Base-by-base conservation (phyloP, 2,113 vertebrate genomes). In the Phalacrocorax pelagicus region DNA sequence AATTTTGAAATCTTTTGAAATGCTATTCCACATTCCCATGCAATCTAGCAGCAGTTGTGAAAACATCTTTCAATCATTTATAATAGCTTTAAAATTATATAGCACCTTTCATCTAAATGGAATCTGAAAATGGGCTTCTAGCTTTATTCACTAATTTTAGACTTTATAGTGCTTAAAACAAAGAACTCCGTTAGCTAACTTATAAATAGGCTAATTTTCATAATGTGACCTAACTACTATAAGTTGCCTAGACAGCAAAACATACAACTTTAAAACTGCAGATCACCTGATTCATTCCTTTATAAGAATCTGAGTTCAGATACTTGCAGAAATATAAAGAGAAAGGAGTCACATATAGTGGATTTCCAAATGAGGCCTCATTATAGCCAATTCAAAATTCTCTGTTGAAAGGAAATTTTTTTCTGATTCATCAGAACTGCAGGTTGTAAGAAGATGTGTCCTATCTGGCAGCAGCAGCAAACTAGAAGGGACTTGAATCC, bases 1-100 rank as follows among this genome's bases (percentile, higher is more conserved):
- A 86, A 94, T 92, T 94, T 89, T 91, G 94, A 92, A 89, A 70
- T 87, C 88, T 92, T 89, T 95, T 96, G 70, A 97, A 94, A 95
- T 82, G 46, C 89, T 95, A 79, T 94, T 94, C 88, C 66, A 88
- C 62, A 73, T 89, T 85, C 88, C 66, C 5, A n/a, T 77, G 84
- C 66, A 95, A 95, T 93, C 92, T 88, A 94, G 77, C 80, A 84
- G 92, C 91, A 95, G 91, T 96, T 84, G 73, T 94, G 94, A 94
- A 96, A 94, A 95, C 86, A 94, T 92, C 92, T 85, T 95, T 97
- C 92, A 95, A 91, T 95, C 95, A 95, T 80, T 95, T 91, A 79
- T 95, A 97, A 95, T 82, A 77, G 84, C 89, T 80, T 91, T 81
- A 91, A 94, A 97, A 95, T 96, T 85, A 91, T 86, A 94, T 87